Evolutionary conservation across 2,888 invertebrate genomes (phyloP), one percentile per base, ranked within the genome.

Genomic region (Erpobdella octoculata): DNA sequence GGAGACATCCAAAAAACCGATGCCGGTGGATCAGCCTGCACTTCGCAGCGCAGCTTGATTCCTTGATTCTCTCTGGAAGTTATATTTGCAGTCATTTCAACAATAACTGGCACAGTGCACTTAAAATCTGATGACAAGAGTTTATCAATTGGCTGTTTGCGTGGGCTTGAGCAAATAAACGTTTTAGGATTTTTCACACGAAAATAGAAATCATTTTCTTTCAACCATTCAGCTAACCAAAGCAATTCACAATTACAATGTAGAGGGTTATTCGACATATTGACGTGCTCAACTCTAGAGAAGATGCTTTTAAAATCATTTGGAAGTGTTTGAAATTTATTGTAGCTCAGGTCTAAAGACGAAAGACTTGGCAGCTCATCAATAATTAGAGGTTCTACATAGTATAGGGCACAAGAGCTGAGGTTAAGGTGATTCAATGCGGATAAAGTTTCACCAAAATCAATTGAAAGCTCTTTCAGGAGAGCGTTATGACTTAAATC

Each of bases 191-290:
- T 15, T n/a, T 15, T 46, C n/a, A n/a, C n/a, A 46, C 15, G 15
- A 15, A 15, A 46, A n/a, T 15, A 15, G 15, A 46, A n/a, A n/a
- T n/a, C 15, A 15, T 46, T 15, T n/a, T 15, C n/a, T 46, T 6
- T 62, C 15, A 33, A 21, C 33, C 36, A 62, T 25, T 62, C 31
- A 5, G 31, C n/a, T n/a, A 62, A 35, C 77, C 77, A 77, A 25
- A 62, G 64, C 65, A 76, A 21, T 69, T 77, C 76, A 53, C 77
- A 77, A 72, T 76, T 77, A 65, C 77, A 77, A 46, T 77, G 77
- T 2, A 76, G 71, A 3, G 75, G 75, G 64, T 77, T 77, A 12
- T 61, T 65, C 12, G 71, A 73, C 33, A 77, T 41, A 33, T 74
- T 73, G 28, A 76, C 38, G 31, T 67, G 71, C 12, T 53, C 31